Base-by-base conservation (phyloP, 2,888 invertebrate genomes). In the Rhodophaea formosa region DNA sequence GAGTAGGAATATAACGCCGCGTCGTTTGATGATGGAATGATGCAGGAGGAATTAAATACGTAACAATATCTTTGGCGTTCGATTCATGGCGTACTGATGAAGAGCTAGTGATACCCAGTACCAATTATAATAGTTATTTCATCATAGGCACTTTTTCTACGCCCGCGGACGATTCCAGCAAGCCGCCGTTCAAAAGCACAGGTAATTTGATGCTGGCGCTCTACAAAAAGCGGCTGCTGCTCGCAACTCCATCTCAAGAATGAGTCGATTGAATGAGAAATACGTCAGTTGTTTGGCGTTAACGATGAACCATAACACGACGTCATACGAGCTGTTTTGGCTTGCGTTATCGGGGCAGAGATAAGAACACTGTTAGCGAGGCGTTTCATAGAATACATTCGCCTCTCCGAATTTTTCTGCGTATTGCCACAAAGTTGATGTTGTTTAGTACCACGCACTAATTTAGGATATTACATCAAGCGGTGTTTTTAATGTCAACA, bases 301-400 rank as follows among this genome's bases (percentile, higher is more conserved):
- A 0, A 14, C 16, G 23, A 14, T 17, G 8, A 14, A 39, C 32
- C 32, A 16, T 32, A n/a, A 35, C 8, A 17, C 30, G 10, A 16
- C 15, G 17, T 10, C 16, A 45, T 55, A 45, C 10, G 16, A 17
- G 32, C n/a, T 7, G n/a, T 16, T 16, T 45, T 29, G 15, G 30
- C 3, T 8, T 47, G 42, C 29, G n/a, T 47, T 49, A 29, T 39
- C 43, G 43, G 6, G 12, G 1, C 2, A 29, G 29, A 49, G 56
- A 56, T 56, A 56, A 56, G 56, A 49, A 51, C 49, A 29, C 14
- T 45, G 30, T 56, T 47, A 56, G 45, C 32, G 51, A 51, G 42
- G 46, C 59, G 58, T 63, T 63, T 63, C 63, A 63, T 63, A 61
- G 63, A 63, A 63, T 59, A 55, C 58, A 59, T 60, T 59, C 49